Evolutionary conservation across 2,113 vertebrate species (phyloP).

Genomic region (Poicephalus meyeri): DNA sequence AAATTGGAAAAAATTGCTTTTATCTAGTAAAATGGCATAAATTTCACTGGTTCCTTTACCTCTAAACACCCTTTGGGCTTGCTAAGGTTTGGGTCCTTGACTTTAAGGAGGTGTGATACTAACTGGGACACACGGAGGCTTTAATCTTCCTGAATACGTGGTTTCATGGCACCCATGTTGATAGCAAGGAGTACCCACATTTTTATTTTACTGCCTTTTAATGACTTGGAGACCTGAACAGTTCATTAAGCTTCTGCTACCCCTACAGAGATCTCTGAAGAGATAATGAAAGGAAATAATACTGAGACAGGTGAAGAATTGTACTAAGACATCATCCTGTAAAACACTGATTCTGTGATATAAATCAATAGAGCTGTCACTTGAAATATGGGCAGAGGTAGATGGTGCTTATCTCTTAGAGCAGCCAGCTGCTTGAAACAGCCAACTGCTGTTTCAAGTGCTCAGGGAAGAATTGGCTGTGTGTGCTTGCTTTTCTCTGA

Average conservation of each 20-base stretch:
- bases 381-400: neutral
- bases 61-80: neutral
- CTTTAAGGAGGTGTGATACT: neutral
- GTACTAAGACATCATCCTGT: neutral
- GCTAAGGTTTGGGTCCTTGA: neutral
- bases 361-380: neutral
- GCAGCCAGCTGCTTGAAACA: neutral
- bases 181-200: neutral
- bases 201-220: neutral
- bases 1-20: neutral
- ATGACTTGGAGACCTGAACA: neutral
- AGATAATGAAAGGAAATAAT: neutral
- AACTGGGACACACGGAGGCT: fast-evolving
- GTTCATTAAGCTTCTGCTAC: neutral
- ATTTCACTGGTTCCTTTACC: neutral
- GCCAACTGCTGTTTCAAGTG: too few species aligned
- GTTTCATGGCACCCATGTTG: neutral
- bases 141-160: neutral
- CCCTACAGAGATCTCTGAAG: neutral
- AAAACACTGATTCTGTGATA: neutral
- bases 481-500: neutral
- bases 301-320: neutral
- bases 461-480: neutral
- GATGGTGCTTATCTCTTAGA: fast-evolving
- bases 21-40: fast-evolving